These are phyloP conservation scores for Aeoliscus strigatus DNA, from an alignment of 2,797 vertebrate genomes.

Conservation along the genomic window DNA sequence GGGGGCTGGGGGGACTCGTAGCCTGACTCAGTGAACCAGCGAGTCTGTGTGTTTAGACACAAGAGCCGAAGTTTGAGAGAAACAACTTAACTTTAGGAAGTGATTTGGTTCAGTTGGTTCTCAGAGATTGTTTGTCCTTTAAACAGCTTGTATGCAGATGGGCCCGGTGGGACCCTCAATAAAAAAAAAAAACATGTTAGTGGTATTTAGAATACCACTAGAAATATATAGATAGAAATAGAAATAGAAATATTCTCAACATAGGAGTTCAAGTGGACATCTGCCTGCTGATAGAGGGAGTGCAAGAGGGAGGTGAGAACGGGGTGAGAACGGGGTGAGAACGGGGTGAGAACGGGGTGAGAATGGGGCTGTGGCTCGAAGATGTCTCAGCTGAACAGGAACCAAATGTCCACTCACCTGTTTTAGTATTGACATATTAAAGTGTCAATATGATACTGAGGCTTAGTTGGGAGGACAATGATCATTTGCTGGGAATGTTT, in stretches of 20 bases:
- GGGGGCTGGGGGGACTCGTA: no score
- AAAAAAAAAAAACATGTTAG: not conserved
- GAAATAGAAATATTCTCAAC: conserved; percentile 28
- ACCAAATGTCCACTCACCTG: conserved; percentile 9
- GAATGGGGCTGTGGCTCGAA: conserved; percentile 13
- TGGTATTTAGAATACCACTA: not conserved
- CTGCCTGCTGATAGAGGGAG: conserved; percentile 16
- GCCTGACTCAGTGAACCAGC: no score
- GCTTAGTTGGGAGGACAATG: not conserved
- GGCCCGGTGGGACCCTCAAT: no score
- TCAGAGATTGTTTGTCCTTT: no score
- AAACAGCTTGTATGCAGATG: no score
- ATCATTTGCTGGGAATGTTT: not conserved
- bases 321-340: not conserved
- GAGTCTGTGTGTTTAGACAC: no score
- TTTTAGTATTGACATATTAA: conserved; percentile 3
- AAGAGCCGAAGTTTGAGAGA: no score
- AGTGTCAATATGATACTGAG: conserved; percentile 5
- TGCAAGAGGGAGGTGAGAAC: conserved; percentile 4
- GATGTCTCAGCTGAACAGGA: conserved; percentile 9
- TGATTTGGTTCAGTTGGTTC: no score
- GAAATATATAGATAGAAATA: conserved; percentile 17
- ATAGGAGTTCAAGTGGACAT: conserved; percentile 19
- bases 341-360: conserved; percentile 2
- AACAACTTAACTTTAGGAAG: no score